Conservation (phyloP, 2,113 vertebrate genomes). For the Galbula dea region DNA sequence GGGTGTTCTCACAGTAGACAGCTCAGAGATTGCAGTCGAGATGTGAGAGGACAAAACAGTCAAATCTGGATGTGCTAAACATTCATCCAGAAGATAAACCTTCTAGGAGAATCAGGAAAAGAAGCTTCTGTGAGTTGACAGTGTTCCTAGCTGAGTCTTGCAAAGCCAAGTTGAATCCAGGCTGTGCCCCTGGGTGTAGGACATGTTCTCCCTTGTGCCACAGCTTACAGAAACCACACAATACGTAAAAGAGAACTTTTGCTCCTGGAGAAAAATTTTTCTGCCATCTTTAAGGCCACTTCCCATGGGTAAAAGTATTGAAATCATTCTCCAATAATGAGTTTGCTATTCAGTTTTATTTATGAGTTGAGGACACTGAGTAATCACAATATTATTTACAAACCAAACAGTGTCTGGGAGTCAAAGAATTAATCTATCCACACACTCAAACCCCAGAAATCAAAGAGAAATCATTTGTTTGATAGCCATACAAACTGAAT, state of each 20-base stretch:
- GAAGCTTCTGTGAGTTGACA: not conserved
- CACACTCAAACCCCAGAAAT: not conserved
- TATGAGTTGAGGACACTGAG: not conserved
- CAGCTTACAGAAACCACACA: rapidly evolving
- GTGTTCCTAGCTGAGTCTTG: not conserved
- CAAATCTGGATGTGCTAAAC: not conserved
- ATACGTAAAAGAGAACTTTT: not conserved
- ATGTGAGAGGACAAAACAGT: not conserved
- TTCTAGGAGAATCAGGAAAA: not conserved
- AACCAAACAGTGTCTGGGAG: conserved; percentile 8
- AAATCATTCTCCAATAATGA: not conserved
- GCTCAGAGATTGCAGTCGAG: not conserved
- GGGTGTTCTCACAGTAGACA: not conserved
- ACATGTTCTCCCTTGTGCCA: not conserved
- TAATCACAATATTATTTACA: not conserved
- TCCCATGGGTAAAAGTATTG: not conserved
- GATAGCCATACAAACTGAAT: not conserved
- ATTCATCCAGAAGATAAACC: not conserved
- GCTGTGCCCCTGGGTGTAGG: not conserved
- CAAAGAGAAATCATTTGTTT: conserved; percentile 6
- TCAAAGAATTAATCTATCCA: not conserved
- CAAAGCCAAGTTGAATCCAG: not conserved
- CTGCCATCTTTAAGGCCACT: not conserved
- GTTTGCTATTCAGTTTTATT: conserved; percentile 3
- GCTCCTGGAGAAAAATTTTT: not conserved